A percentile compares a stretch with the other conserved stretches of the same genome.
Evolutionary conservation across 2,113 vertebrate genomes (phyloP).

Genomic region (Aphyosemion australe): DNA sequence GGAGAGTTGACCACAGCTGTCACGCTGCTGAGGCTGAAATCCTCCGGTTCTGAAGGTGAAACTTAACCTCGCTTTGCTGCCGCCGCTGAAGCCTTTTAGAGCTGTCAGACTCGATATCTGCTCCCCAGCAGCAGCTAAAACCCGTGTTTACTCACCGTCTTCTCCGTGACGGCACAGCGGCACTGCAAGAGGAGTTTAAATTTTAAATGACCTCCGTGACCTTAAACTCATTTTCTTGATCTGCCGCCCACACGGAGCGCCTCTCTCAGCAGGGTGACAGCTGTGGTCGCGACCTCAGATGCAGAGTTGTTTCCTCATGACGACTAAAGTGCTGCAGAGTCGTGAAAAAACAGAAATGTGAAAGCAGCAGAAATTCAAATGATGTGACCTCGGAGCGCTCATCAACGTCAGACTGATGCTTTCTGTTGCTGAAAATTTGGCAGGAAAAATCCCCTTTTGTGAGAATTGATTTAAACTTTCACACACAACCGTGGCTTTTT

Average conservation of each 20-base stretch:
- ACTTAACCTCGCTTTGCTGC: slow-evolving; percentile 24
- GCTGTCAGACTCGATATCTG: slow-evolving; percentile 60
- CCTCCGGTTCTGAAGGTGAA: slow-evolving; percentile 42
- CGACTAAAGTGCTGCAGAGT: slow-evolving; percentile 30
- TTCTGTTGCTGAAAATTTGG: background rate
- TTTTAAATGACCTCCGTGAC: slow-evolving; percentile 47
- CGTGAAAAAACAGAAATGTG: background rate
- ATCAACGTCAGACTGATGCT: background rate
- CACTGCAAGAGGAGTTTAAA: slow-evolving; percentile 53
- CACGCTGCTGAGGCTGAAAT: slow-evolving; percentile 37
- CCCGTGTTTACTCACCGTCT: slow-evolving; percentile 29
- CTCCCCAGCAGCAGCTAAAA: slow-evolving; percentile 30
- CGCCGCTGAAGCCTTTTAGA: slow-evolving; percentile 63
- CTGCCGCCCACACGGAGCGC: background rate
- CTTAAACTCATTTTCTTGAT: slow-evolving; percentile 31
- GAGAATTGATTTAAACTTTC: background rate
- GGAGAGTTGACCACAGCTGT: slow-evolving; percentile 48
- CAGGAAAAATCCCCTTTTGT: background rate
- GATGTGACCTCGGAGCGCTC: background rate
- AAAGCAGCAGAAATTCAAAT: background rate
- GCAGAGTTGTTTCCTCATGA: slow-evolving; percentile 32
- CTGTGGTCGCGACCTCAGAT: slow-evolving; percentile 59
- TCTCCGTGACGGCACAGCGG: slow-evolving; percentile 40
- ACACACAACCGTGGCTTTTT: too few relatives aligned
- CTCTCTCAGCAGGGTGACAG: slow-evolving; percentile 48